Conservation (phyloP, 1,140 invertebrate species). For the Parapsyche elsis region DNA sequence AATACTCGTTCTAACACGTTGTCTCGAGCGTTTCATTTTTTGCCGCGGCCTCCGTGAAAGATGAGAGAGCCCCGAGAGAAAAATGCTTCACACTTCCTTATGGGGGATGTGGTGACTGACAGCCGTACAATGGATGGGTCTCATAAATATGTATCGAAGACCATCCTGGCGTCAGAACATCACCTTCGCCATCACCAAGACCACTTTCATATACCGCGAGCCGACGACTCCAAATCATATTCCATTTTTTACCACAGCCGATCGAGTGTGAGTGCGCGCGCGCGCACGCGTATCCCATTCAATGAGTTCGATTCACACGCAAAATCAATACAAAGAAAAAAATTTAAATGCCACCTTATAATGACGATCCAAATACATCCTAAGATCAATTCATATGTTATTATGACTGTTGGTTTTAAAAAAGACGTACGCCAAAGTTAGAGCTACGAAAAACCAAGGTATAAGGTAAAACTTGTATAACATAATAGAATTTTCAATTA, state of each 20-base stretch:
- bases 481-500: no score
- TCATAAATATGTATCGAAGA: constrained; percentile 44
- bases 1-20: constrained; percentile 23
- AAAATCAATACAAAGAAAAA: no score
- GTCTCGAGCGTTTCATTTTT: neutral
- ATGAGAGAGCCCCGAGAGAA: constrained; percentile 2
- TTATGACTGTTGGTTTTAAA: no score
- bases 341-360: no score
- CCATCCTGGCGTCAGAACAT: constrained; percentile 2
- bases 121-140: constrained; percentile 18
- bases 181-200: neutral
- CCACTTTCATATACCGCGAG: neutral
- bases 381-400: no score
- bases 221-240: constrained; percentile 7
- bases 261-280: no score
- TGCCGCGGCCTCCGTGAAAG: constrained; percentile 20
- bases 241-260: neutral
- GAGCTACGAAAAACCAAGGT: no score
- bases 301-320: no score
- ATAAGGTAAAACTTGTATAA: no score
- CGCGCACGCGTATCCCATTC: no score
- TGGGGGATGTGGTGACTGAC: constrained; percentile 28
- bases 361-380: no score
- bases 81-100: constrained; percentile 39
- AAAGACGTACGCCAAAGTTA: no score